A percentile compares a stretch with the other conserved stretches of the same genome.
phyloP scores from a whole-genome alignment of 2,113 vertebrate genomes.

The Scatophagus argus region DNA sequence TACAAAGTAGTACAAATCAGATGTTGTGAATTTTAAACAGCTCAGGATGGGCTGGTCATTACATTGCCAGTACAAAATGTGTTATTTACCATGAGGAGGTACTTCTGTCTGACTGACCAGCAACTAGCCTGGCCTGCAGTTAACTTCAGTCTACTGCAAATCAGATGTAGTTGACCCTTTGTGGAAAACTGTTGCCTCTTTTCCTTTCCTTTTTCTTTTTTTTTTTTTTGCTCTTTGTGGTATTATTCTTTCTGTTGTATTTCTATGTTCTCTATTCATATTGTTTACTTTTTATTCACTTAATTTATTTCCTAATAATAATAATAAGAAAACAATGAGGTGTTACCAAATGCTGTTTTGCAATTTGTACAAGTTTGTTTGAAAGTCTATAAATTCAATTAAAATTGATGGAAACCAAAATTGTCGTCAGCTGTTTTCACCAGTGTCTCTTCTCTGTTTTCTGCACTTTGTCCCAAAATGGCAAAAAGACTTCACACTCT shows the following conservation, averaged over 20 bases:
- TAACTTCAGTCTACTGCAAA: conserved; percentile 46
- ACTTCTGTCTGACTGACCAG: conserved; percentile 27
- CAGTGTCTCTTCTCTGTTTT: neutral
- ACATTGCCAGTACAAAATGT: conserved; percentile 18
- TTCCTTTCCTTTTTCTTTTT: conserved; percentile 12
- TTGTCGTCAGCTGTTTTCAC: neutral
- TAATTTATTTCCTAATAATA: conserved; percentile 81
- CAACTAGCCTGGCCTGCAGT: conserved; percentile 21
- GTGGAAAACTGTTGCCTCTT: conserved; percentile 64
- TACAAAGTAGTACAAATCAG: neutral
- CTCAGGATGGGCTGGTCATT: conserved; percentile 7
- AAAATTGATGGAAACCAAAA: conserved; percentile 78
- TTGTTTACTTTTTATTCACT: conserved; percentile 74
- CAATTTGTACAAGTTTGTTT: conserved; percentile 86
- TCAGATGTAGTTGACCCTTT: conserved; percentile 37
- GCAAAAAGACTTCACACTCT: neutral
- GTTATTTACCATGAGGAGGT: conserved; percentile 31
- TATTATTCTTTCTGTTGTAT: conserved; percentile 53
- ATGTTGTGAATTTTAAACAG: neutral
- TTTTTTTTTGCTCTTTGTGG: conserved; percentile 47
- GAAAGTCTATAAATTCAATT: conserved; percentile 84
- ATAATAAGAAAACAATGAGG: conserved; percentile 65
- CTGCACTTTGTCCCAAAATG: neutral
- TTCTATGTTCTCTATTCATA: conserved; percentile 64
- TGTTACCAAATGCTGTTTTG: conserved; percentile 84